Evolutionary conservation across 2,888 invertebrate genomes (phyloP).

Genomic region (Clivina fossor): DNA sequence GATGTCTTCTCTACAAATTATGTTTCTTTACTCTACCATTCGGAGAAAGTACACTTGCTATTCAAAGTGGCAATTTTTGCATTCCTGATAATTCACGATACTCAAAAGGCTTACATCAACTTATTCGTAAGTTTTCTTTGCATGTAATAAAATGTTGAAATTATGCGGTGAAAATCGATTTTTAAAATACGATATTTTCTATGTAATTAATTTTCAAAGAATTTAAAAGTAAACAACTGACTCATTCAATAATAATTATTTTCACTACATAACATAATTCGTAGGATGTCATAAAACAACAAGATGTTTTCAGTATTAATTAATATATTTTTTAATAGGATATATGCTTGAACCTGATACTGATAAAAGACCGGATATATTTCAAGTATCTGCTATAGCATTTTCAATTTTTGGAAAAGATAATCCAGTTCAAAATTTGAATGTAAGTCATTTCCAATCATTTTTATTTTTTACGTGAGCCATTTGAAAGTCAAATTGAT

Average conservation of each 20-base stretch:
- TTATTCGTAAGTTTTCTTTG: conserved; percentile 64
- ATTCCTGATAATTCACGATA: conserved; percentile 81
- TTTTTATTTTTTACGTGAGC: no score
- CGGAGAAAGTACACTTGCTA: conserved; percentile 89
- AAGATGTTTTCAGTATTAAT: not conserved
- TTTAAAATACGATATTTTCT: no score
- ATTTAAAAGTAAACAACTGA: no score
- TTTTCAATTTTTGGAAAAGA: conserved; percentile 71
- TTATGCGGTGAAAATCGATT: conserved; percentile 11
- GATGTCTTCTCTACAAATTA: conserved; percentile 84
- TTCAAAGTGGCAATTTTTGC: conserved; percentile 83
- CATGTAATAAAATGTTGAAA: conserved; percentile 9
- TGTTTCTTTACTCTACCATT: conserved; percentile 89
- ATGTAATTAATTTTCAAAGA: no score
- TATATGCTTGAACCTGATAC: conserved; percentile 85
- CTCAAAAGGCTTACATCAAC: conserved; percentile 68
- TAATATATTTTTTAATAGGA: conserved; percentile 55
- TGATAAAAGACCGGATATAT: conserved; percentile 82
- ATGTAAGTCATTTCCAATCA: conserved; percentile 58
- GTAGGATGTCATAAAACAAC: no score
- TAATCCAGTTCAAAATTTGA: conserved; percentile 79
- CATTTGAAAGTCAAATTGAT: no score
- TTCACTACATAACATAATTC: no score
- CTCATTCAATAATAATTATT: no score
- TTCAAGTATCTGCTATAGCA: conserved; percentile 75